Evolutionary conservation across 2,797 vertebrate genomes (phyloP).

Genomic region (Erethizon dorsatum): DNA sequence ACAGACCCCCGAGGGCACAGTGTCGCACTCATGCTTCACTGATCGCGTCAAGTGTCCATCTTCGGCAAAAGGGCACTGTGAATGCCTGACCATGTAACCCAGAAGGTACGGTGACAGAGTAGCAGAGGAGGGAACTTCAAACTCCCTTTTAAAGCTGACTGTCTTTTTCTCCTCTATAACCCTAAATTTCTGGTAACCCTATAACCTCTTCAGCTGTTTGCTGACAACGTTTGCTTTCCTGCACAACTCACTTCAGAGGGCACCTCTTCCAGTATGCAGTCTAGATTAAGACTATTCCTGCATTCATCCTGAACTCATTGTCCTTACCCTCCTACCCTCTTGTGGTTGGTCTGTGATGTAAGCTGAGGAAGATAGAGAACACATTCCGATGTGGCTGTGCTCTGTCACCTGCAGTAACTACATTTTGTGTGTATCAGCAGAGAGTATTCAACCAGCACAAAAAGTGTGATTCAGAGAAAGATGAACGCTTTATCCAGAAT

Average conservation of each 20-base stretch:
- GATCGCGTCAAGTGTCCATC: not conserved
- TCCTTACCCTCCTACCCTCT: not conserved
- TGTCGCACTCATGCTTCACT: not conserved
- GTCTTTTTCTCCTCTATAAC: not conserved
- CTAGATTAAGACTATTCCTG: not conserved
- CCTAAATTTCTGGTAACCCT: not conserved
- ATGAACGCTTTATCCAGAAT: not conserved
- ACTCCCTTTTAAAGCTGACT: not conserved
- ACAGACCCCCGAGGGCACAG: not conserved
- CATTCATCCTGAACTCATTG: not conserved
- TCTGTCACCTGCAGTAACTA: not conserved
- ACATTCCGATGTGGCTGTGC: not conserved
- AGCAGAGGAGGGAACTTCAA: not conserved
- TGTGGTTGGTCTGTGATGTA: not conserved
- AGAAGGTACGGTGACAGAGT: not conserved
- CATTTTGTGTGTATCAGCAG: not conserved
- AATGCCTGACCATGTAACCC: not conserved
- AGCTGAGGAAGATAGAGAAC: not conserved
- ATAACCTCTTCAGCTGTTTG: not conserved
- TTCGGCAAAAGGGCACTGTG: not conserved
- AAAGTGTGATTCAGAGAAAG: not conserved
- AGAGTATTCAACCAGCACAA: not conserved
- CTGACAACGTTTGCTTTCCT: not conserved
- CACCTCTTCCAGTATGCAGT: not conserved
- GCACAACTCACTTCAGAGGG: not conserved